Conservation (phyloP, 2,797 vertebrate species). For the Xenopus petersii region DNA sequence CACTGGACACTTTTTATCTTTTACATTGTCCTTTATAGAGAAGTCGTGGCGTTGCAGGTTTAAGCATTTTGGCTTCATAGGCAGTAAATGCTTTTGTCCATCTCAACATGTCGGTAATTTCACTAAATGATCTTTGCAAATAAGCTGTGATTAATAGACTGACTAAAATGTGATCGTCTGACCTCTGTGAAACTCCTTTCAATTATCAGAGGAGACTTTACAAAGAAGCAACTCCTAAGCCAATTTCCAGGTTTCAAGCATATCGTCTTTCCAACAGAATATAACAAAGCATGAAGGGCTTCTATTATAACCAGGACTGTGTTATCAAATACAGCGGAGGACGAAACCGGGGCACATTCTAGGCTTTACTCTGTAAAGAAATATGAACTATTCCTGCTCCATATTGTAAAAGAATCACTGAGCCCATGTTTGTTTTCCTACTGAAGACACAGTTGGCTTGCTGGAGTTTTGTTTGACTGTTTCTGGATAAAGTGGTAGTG, state of each 20-base stretch:
- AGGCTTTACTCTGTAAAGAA: too few relatives aligned
- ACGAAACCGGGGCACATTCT: too few relatives aligned
- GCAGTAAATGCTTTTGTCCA: neutral
- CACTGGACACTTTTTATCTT: too few relatives aligned
- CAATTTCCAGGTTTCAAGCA: neutral
- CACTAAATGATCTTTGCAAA: conserved; percentile 4
- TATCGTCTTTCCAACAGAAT: neutral
- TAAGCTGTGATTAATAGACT: conserved; percentile 8
- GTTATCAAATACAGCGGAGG: too few relatives aligned
- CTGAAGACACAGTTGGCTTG: too few relatives aligned
- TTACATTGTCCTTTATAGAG: too few relatives aligned
- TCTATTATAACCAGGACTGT: neutral
- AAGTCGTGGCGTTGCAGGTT: neutral
- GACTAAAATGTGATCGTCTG: neutral
- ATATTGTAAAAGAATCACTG: too few relatives aligned
- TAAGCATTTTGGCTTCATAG: neutral
- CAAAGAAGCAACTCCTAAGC: neutral
- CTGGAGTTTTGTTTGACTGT: too few relatives aligned
- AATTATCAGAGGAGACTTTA: conserved; percentile 1
- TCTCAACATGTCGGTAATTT: neutral
- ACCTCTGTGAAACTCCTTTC: neutral
- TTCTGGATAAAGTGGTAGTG: too few relatives aligned
- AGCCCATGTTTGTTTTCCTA: too few relatives aligned
- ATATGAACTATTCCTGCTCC: too few relatives aligned
- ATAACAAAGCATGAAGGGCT: neutral